These are phyloP conservation scores for Sceloporus tristichus DNA, from an alignment of 2,113 vertebrate species.

Conservation along the genomic window DNA sequence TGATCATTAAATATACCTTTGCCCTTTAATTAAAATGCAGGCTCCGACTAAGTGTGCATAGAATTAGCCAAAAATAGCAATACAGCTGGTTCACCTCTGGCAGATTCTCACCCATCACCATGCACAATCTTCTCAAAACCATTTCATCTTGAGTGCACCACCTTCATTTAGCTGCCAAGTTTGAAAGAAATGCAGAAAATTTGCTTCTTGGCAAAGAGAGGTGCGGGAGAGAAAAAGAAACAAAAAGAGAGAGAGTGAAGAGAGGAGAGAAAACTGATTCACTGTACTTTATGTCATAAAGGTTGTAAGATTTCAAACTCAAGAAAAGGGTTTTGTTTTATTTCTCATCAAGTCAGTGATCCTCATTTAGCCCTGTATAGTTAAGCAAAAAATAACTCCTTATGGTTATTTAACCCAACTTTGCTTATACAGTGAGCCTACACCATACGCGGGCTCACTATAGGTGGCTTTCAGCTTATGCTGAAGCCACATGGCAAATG, in stretches of 20 bases:
- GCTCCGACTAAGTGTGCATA: conserved; percentile 57
- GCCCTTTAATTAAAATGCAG: conserved; percentile 65
- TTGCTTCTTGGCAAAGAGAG: conserved; percentile 25
- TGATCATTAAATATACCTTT: conserved; percentile 65
- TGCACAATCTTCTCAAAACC: conserved; percentile 55
- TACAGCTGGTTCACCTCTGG: conserved; percentile 69
- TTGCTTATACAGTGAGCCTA: rapidly evolving
- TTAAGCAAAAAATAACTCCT: neutral
- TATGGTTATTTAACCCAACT: neutral
- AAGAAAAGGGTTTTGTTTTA: neutral
- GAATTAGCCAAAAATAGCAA: conserved; percentile 70
- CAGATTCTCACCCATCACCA: conserved; percentile 60
- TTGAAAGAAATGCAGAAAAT: conserved; percentile 57
- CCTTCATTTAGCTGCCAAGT: conserved; percentile 65
- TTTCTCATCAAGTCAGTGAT: too few relatives aligned
- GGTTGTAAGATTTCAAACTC: neutral
- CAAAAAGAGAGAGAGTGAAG: neutral
- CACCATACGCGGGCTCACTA: too few relatives aligned
- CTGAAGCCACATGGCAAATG: too few relatives aligned
- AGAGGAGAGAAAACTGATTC: neutral
- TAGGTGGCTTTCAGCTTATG: too few relatives aligned
- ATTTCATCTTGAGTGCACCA: conserved; percentile 61
- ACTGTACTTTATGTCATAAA: conserved; percentile 15
- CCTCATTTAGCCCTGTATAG: too few relatives aligned
- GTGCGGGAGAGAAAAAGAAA: neutral